These are phyloP conservation scores for Danionella cerebrum DNA, from an alignment of 2,113 vertebrate genomes.

Conservation along the genomic window DNA sequence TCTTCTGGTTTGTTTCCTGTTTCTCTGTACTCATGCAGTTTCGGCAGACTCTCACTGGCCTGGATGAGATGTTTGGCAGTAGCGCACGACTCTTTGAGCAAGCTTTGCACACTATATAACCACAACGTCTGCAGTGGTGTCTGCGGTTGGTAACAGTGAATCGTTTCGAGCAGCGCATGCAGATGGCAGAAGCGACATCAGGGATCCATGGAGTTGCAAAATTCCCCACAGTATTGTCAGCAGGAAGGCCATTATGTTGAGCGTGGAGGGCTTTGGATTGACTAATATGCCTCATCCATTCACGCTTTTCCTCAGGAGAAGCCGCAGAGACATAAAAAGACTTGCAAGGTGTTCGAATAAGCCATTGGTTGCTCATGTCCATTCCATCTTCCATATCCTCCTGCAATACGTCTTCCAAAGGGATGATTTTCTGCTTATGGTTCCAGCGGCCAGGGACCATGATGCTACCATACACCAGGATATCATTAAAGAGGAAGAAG, in stretches of 20 bases:
- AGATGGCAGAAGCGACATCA: conserved; percentile 73
- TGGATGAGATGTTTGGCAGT: conserved; percentile 70
- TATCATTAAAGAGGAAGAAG: conserved; percentile 89
- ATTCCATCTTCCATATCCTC: conserved; percentile 70
- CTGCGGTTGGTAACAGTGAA: conserved; percentile 73
- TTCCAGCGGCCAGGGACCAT: conserved; percentile 71
- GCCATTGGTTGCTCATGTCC: conserved; percentile 81
- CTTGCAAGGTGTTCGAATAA: conserved; percentile 83
- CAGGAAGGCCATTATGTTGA: conserved; percentile 31
- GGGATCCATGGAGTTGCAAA: conserved; percentile 81
- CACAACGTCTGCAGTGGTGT: conserved; percentile 86
- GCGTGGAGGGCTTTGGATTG: conserved; percentile 65
- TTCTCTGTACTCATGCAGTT: conserved; percentile 60
- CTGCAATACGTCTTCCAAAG: conserved; percentile 75
- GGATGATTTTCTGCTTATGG: conserved; percentile 76
- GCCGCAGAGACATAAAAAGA: conserved; percentile 80
- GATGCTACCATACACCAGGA: conserved; percentile 82
- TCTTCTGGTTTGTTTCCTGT: background rate
- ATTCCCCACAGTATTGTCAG: conserved; percentile 31
- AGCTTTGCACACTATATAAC: conserved; percentile 75
- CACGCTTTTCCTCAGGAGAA: conserved; percentile 72
- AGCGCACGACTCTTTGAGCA: conserved; percentile 76
- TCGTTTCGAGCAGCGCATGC: conserved; percentile 81
- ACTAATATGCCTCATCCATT: conserved; percentile 83
- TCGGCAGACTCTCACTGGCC: conserved; percentile 71